A percentile compares a stretch with the other conserved stretches of the same genome.
These are phyloP conservation scores for Dasyornis broadbenti DNA, from an alignment of 2,113 vertebrate species.

Conservation along the genomic window DNA sequence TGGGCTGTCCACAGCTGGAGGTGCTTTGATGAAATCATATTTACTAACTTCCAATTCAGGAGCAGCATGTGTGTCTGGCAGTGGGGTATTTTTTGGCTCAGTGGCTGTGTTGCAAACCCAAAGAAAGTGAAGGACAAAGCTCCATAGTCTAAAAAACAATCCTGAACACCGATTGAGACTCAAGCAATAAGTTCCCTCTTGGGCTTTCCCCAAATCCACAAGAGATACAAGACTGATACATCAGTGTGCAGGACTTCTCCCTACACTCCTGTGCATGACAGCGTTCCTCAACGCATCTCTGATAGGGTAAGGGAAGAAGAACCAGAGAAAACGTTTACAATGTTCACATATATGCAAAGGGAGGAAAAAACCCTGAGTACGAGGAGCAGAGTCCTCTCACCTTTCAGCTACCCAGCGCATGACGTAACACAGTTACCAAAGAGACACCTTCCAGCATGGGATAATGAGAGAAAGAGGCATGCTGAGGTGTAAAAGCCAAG, in stretches of 20 bases:
- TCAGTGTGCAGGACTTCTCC: neutral
- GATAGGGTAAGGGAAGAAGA: neutral
- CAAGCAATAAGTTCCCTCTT: neutral
- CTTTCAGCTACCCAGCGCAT: neutral
- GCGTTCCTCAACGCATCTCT: neutral
- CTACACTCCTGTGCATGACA: neutral
- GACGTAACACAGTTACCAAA: rapidly evolving
- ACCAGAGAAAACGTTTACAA: neutral
- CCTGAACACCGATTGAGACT: neutral
- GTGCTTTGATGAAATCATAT: neutral
- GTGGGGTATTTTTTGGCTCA: neutral
- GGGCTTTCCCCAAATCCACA: neutral
- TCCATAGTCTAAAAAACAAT: neutral
- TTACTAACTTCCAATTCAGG: neutral
- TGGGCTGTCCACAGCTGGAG: neutral
- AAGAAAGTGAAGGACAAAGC: neutral
- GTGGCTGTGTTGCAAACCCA: neutral
- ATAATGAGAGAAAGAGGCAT: neutral
- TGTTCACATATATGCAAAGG: neutral
- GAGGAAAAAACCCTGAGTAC: neutral
- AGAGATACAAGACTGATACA: neutral
- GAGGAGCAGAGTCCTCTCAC: neutral
- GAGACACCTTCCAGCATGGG: neutral
- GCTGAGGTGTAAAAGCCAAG: neutral
- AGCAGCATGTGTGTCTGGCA: neutral